These are phyloP conservation scores for Odontamblyopus lacepedii DNA, from an alignment of 2,797 vertebrate genomes.

Conservation along the genomic window DNA sequence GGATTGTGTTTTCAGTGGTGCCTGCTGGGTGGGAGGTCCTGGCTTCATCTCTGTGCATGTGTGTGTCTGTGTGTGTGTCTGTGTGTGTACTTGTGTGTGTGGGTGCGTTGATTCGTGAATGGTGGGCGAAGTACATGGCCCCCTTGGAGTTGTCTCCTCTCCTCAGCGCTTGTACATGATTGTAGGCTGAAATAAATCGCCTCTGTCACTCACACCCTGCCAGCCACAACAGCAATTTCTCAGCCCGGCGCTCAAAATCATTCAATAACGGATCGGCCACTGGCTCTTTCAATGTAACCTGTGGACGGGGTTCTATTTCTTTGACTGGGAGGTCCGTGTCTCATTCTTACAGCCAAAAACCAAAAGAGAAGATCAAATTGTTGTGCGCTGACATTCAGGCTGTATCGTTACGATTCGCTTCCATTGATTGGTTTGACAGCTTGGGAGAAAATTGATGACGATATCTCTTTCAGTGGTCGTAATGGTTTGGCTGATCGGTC, in stretches of 20 bases:
- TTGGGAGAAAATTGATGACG: too few species aligned
- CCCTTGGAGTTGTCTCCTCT: conserved; percentile 33
- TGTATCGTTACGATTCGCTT: background rate
- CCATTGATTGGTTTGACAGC: background rate
- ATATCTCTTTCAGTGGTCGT: background rate
- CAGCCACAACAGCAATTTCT: conserved; percentile 59
- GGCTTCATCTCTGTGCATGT: conserved; percentile 23
- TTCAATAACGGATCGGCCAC: conserved; percentile 55
- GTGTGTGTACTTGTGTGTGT: conserved; percentile 20
- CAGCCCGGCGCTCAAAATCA: conserved; percentile 60
- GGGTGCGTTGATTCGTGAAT: conserved; percentile 18
- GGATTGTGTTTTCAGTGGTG: conserved; percentile 24
- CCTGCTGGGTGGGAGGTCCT: conserved; percentile 19
- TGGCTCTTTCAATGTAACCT: conserved; percentile 35
- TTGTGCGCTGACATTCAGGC: background rate
- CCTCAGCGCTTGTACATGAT: conserved; percentile 47
- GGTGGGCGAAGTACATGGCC: conserved; percentile 15
- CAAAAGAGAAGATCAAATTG: background rate
- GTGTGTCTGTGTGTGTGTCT: conserved; percentile 24
- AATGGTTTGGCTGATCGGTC: background rate
- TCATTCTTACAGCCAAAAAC: conserved; percentile 12
- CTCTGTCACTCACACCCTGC: conserved; percentile 58
- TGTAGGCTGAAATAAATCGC: conserved; percentile 66
- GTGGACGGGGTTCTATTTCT: conserved; percentile 21
- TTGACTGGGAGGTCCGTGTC: conserved; percentile 10